Evolutionary conservation across 2,888 invertebrate species (phyloP).

Genomic region (Sarcophaga variegata): DNA sequence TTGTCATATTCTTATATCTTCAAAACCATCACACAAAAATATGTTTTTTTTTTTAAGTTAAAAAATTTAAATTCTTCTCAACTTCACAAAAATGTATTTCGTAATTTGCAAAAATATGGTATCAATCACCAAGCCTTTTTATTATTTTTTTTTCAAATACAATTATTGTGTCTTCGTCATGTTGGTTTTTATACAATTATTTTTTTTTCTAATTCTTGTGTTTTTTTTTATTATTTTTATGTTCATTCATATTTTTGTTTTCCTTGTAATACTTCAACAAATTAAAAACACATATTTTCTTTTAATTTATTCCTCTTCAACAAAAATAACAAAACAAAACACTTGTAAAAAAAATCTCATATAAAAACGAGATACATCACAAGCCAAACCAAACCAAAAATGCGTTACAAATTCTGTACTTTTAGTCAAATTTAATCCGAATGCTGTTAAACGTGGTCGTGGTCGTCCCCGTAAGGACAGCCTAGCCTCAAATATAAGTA

Average conservation of each 20-base stretch:
- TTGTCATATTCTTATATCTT: not conserved
- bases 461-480: conserved; percentile 84
- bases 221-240: conserved; percentile 49
- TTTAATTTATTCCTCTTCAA: conserved; percentile 60
- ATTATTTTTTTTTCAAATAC: not conserved
- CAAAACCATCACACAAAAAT: conserved; percentile 28
- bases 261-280: conserved; percentile 47
- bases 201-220: conserved; percentile 56
- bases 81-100: not conserved
- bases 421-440: conserved; percentile 78
- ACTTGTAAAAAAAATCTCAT: conserved; percentile 52
- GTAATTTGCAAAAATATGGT: conserved; percentile 5
- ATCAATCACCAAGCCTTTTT: too few species aligned
- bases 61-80: not conserved
- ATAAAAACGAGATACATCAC: conserved; percentile 65
- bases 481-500: conserved; percentile 82
- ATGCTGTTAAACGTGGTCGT: conserved; percentile 84
- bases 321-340: conserved; percentile 45
- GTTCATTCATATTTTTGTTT: conserved; percentile 8
- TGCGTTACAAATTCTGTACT: conserved; percentile 71
- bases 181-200: conserved; percentile 35
- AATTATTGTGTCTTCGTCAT: conserved; percentile 32
- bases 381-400: conserved; percentile 66
- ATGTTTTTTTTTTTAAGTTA: not conserved
- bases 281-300: conserved; percentile 52